Evolutionary conservation across 92 coral and sea anemone species (phyloP), one percentile per base, ranked within the genome.

Genomic region (Heteractis magnifica): DNA sequence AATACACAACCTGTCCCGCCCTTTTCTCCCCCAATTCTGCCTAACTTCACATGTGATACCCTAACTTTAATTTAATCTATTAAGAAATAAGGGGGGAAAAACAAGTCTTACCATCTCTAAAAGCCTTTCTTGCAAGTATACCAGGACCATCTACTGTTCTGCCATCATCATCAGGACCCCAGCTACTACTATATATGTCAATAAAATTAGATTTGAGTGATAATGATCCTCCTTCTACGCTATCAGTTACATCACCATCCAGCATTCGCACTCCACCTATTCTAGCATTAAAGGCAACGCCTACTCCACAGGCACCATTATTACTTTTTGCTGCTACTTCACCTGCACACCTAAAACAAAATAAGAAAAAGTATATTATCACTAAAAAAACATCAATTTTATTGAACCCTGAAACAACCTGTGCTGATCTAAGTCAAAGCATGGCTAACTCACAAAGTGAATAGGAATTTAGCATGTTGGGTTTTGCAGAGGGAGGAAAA

Each of bases 141-240:
- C 95, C 99, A 20, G 99, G 99, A 4, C 99, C 99, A 84, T 97
- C 99, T 2, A 97, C 99, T 72, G 97, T 97, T 13, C 90, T 74
- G 2, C 99, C 99, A 83, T 97, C 95, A 70, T 97, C 99, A 84
- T 94, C 99, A 34, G 99, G 99, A 10, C 99, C 99, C 99, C 99
- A 97, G 78, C 99, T 97, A 70, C 99, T 97, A 49, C 99, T 97
- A 79, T 97, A 97, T 58, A 97, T 97, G 76, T 97, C 98, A 71
- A 97, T 94, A 81, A 85, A 87, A 20, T 94, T 94, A 23, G 65
- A 85, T 21, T 88, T 90, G 9, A 87, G 92, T 51, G 98, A 91
- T 21, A 97, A 84, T 5, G 99, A 97, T 80, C 92, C 80, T 8
- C 93, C 99, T 71, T 97, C 99, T 10, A 97, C 95, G 0, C 78